Evolutionary conservation across 2,797 vertebrate species (phyloP), one percentile per base, ranked within the genome.

Genomic region (Phylloscopus collybita): DNA sequence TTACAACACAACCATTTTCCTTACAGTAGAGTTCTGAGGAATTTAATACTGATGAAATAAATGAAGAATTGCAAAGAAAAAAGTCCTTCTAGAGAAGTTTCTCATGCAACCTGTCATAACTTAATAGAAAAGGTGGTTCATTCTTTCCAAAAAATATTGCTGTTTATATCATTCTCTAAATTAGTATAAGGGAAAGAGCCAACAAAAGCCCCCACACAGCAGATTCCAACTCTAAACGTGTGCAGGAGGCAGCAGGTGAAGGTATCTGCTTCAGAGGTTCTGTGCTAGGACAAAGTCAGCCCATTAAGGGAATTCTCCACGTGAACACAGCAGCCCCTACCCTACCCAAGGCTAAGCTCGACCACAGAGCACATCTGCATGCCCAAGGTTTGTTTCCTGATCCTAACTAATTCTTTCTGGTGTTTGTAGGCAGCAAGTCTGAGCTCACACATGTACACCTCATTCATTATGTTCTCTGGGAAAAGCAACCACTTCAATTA

Each of bases 1-100:
- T 82, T 92, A 87, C 67, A 93, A 87, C 47, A 88, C n/a, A 92
- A 80, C 22, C 45, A 89, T 74, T 93, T 93, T 59, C 85, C 86
- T 51, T 88, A 90, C 27, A 94, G 88, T 36, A 92, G 78, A 88
- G 59, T 72, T 64, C 54, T n/a, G 56, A 81, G 62, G 76, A 93
- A 90, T 86, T 92, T 72, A 75, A 86, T 44, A 88, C 36, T 57
- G 83, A 93, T 85, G 67, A 92, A 95, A 81, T 64, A 67, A 76
- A 73, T 47, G 16, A 96, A 83, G 54, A 91, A 32, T 60, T 80
- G 69, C 0, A 3, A 87, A 94, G 66, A 62, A 90, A 71, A 82
- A 75, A 40, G 7, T 50, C 16, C 34, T 79, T 60, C 47, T 49
- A 59, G n/a, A 73, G 62, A 84, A 86, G 56, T 42, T 92, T 53